These are phyloP conservation scores for Passerina amoena DNA, from an alignment of 2,113 vertebrate genomes.

Conservation along the genomic window DNA sequence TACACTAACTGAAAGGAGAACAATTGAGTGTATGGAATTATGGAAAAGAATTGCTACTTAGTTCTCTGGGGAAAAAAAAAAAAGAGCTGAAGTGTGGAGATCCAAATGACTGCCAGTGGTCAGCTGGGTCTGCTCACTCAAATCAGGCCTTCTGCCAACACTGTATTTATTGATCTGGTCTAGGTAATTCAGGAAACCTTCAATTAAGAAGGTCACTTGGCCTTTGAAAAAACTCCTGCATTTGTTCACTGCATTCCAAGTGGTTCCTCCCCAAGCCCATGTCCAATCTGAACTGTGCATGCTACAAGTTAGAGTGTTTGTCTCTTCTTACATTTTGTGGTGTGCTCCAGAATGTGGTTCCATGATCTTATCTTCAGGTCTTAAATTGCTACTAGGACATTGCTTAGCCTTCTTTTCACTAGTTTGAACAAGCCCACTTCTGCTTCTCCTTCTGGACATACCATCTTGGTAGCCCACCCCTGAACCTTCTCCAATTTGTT, in stretches of 20 bases:
- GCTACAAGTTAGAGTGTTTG: accelerated
- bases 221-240: not conserved
- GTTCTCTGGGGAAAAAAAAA: no score
- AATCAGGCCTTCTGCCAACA: not conserved
- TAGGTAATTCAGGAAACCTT: not conserved
- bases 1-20: not conserved
- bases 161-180: not conserved
- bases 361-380: not conserved
- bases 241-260: not conserved
- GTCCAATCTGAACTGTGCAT: not conserved
- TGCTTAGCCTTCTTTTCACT: accelerated
- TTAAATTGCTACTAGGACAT: not conserved
- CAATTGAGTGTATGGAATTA: not conserved
- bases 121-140: not conserved
- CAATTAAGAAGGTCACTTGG: not conserved
- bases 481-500: not conserved
- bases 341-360: not conserved
- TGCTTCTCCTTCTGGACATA: not conserved
- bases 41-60: not conserved
- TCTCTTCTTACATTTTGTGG: not conserved
- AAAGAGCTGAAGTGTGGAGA: not conserved
- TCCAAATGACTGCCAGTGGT: not conserved
- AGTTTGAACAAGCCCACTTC: not conserved
- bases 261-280: not conserved
- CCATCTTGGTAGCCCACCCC: not conserved